Evolutionary conservation across 2,888 invertebrate genomes (phyloP).

Genomic region (Drepanosiphum platanoidis): DNA sequence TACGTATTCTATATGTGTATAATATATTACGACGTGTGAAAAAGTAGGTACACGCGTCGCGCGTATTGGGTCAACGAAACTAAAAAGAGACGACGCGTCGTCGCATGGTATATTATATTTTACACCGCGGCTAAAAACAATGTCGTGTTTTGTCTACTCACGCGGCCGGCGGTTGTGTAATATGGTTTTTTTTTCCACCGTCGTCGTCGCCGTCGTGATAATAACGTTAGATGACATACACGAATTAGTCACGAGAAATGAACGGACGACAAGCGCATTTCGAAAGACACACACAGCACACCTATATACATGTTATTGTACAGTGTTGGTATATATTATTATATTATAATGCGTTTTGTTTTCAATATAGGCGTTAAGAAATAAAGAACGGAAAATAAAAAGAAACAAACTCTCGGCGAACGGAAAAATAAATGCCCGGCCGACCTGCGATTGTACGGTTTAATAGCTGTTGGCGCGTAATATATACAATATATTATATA

Average conservation of each 20-base stretch:
- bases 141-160: background rate
- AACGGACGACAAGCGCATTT: background rate
- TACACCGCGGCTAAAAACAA: background rate
- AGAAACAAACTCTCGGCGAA: background rate
- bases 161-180: too few species aligned
- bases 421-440: background rate
- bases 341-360: background rate
- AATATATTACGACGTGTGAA: too few species aligned
- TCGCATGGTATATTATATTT: background rate
- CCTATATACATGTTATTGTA: too few species aligned
- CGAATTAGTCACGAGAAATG: constrained; percentile 1
- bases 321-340: too few species aligned
- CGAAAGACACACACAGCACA: background rate
- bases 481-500: too few species aligned
- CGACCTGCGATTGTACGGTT: too few species aligned
- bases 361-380: background rate
- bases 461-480: background rate
- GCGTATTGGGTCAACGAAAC: too few species aligned
- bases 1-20: too few species aligned
- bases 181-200: background rate
- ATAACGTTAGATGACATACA: background rate
- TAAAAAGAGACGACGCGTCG: background rate
- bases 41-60: too few species aligned
- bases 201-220: background rate
- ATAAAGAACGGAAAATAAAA: too few species aligned